phyloP scores from a whole-genome alignment of 2,888 invertebrate species.

The Ormyrus pomaceus region DNA sequence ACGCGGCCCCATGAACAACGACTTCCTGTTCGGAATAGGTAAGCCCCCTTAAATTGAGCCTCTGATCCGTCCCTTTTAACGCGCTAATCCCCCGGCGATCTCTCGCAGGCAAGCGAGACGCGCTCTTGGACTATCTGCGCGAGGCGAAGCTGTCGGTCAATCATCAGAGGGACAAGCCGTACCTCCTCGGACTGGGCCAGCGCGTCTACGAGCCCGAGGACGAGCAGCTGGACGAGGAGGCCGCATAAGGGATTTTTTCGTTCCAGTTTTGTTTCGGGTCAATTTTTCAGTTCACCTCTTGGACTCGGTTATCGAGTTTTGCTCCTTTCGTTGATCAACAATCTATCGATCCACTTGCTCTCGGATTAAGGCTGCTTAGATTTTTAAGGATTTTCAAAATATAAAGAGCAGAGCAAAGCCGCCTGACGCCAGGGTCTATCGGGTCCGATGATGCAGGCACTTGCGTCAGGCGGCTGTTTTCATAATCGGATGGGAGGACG shows the following conservation, averaged over 20 bases:
- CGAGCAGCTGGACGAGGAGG: slow-evolving; percentile 42
- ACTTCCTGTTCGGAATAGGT: slow-evolving; percentile 79
- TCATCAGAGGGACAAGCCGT: slow-evolving; percentile 59
- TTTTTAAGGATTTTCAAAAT: too few species aligned
- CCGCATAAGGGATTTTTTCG: background rate
- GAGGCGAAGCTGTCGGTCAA: slow-evolving; percentile 58
- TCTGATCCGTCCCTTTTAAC: too few species aligned
- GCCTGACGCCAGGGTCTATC: too few species aligned
- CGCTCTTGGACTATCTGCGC: slow-evolving; percentile 23
- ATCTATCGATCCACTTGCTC: too few species aligned
- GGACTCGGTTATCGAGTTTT: too few species aligned
- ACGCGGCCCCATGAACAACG: slow-evolving; percentile 76
- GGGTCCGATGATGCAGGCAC: too few species aligned
- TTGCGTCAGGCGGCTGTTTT: too few species aligned
- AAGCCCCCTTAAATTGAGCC: slow-evolving; percentile 73
- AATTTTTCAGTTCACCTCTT: too few species aligned
- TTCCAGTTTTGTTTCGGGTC: too few species aligned
- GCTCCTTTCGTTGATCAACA: too few species aligned
- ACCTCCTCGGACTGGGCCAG: slow-evolving; percentile 67
- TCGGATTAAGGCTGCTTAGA: too few species aligned
- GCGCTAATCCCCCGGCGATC: background rate
- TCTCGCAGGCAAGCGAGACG: slow-evolving; percentile 39
- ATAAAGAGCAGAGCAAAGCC: too few species aligned
- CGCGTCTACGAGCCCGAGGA: slow-evolving; percentile 61
- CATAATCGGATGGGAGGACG: background rate